Evolutionary conservation across 2,888 invertebrate species (phyloP), one percentile per base, ranked within the genome.

Genomic region (Blera fallax): DNA sequence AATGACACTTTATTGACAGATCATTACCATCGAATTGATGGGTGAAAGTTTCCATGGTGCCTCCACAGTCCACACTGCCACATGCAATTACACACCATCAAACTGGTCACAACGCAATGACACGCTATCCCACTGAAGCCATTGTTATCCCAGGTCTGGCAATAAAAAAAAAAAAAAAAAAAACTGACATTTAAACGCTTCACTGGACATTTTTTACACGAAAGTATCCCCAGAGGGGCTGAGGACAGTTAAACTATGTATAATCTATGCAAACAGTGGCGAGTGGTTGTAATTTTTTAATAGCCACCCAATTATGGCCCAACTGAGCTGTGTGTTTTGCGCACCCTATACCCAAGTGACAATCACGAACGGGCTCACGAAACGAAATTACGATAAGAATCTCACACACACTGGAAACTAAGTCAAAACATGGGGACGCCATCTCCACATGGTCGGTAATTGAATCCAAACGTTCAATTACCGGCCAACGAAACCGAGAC

Each of bases 381-480:
- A n/a, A 56, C 7, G 6, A 56, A 43, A 29, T 14, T 43, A n/a
- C 37, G 65, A 73, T 64, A 10, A 54, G 50, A 50, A 62, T 69
- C 60, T 18, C 56, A 50, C 40, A 48, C n/a, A 48, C n/a, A 11
- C 10, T 29, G 11, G 5, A 37, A 40, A 37, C 37, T 70, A 37
- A 60, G 18, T 14, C 16, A 45, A 52, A 52, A 52, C 43, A n/a
- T 16, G 11, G 27, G 40, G 54, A 70, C 24, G 34, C 11, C 58
- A 77, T 60, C 32, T 52, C 18, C 34, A 76, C 67, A 52, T 58
- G 52, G 27, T 72, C 62, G 10, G 67, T 81, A 81, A 85, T 81
- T 81, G 81, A 85, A 85, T 81, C 64, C 72, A 85, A 85, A 50
- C 85, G 45, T 77, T 81, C 85, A 81, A 85, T 85, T 85, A 85